Evolutionary conservation across 2,888 invertebrate genomes (phyloP).

Genomic region (Cerceris rybyensis): DNA sequence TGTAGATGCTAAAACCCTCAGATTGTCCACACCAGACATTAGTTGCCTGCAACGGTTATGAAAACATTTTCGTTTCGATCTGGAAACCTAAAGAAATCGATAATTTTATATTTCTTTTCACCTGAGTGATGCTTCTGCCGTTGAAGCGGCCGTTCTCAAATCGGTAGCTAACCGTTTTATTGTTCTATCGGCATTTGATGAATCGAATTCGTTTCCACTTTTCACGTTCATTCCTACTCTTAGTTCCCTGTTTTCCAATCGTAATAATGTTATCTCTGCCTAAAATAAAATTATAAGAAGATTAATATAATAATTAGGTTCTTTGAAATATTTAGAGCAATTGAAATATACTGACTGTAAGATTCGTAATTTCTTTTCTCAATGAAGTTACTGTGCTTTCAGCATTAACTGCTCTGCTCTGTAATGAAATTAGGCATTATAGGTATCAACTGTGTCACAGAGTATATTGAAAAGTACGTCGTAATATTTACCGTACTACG

Average conservation of each 20-base stretch:
- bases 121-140: conserved; percentile 87
- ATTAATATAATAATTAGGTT: background rate
- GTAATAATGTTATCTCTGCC: conserved; percentile 83
- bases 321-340: conserved; percentile 4
- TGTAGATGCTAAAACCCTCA: conserved; percentile 86
- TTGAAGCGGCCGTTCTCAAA: conserved; percentile 85
- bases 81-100: background rate
- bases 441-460: background rate
- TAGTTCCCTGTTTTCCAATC: conserved; percentile 83
- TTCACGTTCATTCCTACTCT: conserved; percentile 82
- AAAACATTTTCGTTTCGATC: conserved; percentile 33
- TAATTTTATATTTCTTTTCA: conserved; percentile 64
- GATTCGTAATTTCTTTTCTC: conserved; percentile 87
- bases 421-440: conserved; percentile 69
- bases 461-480: background rate
- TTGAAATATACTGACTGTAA: conserved; percentile 84
- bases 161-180: conserved; percentile 84
- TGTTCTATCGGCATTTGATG: conserved; percentile 76
- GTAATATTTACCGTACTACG: conserved; percentile 83
- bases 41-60: conserved; percentile 84
- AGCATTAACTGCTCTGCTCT: conserved; percentile 85
- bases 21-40: conserved; percentile 86
- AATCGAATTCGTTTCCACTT: conserved; percentile 76
- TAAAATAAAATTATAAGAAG: conserved; percentile 69
- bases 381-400: conserved; percentile 86